A percentile compares a stretch with the other conserved stretches of the same genome.
phyloP scores from a whole-genome alignment of 2,113 vertebrate species.

The Halichoerus grypus region DNA sequence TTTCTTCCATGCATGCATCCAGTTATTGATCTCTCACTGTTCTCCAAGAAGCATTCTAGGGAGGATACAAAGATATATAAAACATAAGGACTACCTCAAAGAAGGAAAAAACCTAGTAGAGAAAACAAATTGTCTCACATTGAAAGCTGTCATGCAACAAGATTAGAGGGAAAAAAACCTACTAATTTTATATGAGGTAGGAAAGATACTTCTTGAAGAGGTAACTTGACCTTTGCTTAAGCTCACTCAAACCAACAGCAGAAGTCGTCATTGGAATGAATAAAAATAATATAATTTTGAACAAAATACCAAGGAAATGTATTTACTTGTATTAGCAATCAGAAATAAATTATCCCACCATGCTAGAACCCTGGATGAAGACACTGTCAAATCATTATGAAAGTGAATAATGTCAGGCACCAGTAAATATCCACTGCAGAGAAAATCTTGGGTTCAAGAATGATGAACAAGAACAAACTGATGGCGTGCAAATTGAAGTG shows the following conservation, averaged over 20 bases:
- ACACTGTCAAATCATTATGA: not conserved
- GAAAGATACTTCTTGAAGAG: not conserved
- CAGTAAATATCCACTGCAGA: not conserved
- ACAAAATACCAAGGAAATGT: not conserved
- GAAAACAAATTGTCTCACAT: not conserved
- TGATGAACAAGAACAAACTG: not conserved
- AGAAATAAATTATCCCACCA: not conserved
- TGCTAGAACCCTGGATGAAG: not conserved
- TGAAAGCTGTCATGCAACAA: not conserved
- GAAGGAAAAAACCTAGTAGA: not conserved
- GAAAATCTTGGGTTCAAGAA: not conserved
- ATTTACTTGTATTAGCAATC: not conserved
- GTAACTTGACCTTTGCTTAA: not conserved
- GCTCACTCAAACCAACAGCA: conserved; percentile 25
- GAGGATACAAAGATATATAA: not conserved
- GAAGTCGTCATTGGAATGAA: not conserved
- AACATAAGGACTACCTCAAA: not conserved
- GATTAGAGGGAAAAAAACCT: not conserved
- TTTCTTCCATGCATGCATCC: not conserved
- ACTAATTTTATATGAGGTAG: not conserved
- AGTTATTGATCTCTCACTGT: not conserved
- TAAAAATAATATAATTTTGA: not conserved
- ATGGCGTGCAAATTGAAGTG: not conserved
- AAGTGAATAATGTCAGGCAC: not conserved
- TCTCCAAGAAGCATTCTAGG: not conserved